Conservation (phyloP, 30 jellyfish, hydroid and myxozoan genomes). For the Turritopsis dohrnii region DNA sequence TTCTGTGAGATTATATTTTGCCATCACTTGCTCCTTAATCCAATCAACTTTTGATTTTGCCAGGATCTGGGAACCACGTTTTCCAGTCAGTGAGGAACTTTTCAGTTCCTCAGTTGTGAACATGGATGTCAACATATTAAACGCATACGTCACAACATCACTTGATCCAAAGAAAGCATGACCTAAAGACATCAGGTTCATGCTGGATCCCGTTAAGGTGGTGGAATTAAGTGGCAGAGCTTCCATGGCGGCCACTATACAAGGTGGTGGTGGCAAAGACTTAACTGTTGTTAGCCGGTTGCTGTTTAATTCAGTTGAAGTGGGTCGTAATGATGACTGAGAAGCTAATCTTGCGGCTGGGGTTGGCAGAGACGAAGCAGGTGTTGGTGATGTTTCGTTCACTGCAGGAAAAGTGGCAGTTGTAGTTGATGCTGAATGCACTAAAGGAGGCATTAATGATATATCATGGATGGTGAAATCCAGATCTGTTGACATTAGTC, state of each 20-base stretch:
- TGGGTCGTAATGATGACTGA: not conserved
- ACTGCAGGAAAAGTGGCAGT: not conserved
- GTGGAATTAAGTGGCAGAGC: not conserved
- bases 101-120: not conserved
- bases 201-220: not conserved
- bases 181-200: not conserved
- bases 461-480: not conserved
- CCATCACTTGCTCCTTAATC: too few species aligned
- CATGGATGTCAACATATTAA: not conserved
- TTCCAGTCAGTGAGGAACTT: not conserved
- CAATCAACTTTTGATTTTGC: not conserved
- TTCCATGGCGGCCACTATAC: not conserved
- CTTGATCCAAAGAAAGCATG: not conserved
- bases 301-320: not conserved
- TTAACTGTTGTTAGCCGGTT: not conserved
- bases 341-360: not conserved
- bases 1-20: too few species aligned
- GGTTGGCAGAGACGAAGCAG: not conserved
- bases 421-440: not conserved
- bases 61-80: not conserved
- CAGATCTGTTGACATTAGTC: not conserved
- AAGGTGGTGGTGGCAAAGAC: not conserved
- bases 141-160: not conserved
- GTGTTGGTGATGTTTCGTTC: not conserved
- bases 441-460: not conserved